Evolutionary conservation across 2,113 vertebrate species (phyloP).

Genomic region (Tychaedon coryphoeus): DNA sequence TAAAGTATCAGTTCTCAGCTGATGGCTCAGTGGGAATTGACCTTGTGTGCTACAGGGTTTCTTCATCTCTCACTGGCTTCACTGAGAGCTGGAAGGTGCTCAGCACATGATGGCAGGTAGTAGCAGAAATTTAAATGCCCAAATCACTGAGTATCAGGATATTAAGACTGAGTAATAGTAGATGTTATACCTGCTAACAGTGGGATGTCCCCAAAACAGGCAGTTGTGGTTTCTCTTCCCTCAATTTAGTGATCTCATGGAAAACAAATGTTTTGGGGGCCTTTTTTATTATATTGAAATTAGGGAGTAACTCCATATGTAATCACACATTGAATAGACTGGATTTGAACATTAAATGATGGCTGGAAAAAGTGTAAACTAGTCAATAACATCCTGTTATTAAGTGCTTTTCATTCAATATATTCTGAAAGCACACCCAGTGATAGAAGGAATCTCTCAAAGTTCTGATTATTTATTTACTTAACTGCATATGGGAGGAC

Average conservation of each 20-base stretch:
- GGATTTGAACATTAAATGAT: not conserved
- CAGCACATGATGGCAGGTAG: not conserved
- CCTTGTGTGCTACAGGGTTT: not conserved
- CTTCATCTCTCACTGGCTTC: not conserved
- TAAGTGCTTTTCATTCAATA: not conserved
- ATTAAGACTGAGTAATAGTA: not conserved
- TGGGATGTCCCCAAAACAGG: not conserved
- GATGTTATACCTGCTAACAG: not conserved
- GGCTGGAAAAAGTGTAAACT: not conserved
- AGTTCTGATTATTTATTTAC: not conserved
- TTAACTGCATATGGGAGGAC: not conserved
- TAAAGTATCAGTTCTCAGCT: not conserved
- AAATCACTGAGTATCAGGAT: not conserved
- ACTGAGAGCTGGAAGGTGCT: not conserved
- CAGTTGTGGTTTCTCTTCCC: not conserved
- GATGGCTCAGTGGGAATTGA: not conserved
- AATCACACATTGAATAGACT: not conserved
- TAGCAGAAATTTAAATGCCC: not conserved
- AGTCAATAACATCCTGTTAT: rapidly evolving
- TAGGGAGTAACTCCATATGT: not conserved
- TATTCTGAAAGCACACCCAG: not conserved
- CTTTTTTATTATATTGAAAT: not conserved
- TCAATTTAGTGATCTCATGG: not conserved
- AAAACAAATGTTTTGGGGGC: not conserved
- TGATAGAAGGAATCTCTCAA: not conserved